Evolutionary conservation across 2,888 invertebrate species (phyloP).

Genomic region (Nebria brevicollis): DNA sequence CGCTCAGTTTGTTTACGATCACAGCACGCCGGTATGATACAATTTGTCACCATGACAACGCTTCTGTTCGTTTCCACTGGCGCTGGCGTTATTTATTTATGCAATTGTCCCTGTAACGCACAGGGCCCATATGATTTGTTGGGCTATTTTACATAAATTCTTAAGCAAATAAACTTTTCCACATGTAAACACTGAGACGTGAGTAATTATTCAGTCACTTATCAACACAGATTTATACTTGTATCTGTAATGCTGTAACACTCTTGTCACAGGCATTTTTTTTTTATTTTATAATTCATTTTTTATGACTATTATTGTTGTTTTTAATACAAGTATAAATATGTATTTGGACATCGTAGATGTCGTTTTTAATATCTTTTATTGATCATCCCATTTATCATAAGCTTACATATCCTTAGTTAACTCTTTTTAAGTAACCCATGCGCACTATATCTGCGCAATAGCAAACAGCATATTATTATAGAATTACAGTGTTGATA

Average conservation of each 20-base stretch:
- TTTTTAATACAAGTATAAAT: background rate
- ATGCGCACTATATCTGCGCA: too few species aligned
- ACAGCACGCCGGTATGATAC: slow-evolving; percentile 48
- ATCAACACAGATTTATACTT: slow-evolving; percentile 25
- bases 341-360: background rate
- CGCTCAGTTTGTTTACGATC: slow-evolving; percentile 45
- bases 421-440: too few species aligned
- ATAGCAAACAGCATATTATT: too few species aligned
- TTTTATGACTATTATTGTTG: too few species aligned
- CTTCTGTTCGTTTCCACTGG: slow-evolving; percentile 49
- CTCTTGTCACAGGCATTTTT: background rate
- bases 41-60: slow-evolving; percentile 52
- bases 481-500: too few species aligned
- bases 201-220: slow-evolving; percentile 40
- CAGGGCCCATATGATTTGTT: slow-evolving; percentile 36
- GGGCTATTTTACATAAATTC: slow-evolving; percentile 46
- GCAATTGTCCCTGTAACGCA: slow-evolving; percentile 35
- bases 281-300: too few species aligned
- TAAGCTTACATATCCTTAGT: too few species aligned
- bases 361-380: background rate
- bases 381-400: background rate
- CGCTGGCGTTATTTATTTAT: slow-evolving; percentile 37
- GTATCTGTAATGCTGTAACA: background rate
- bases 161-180: slow-evolving; percentile 46
- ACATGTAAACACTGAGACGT: slow-evolving; percentile 41